phyloP scores from a whole-genome alignment of 2,888 invertebrate genomes.

The Mermis nigrescens region DNA sequence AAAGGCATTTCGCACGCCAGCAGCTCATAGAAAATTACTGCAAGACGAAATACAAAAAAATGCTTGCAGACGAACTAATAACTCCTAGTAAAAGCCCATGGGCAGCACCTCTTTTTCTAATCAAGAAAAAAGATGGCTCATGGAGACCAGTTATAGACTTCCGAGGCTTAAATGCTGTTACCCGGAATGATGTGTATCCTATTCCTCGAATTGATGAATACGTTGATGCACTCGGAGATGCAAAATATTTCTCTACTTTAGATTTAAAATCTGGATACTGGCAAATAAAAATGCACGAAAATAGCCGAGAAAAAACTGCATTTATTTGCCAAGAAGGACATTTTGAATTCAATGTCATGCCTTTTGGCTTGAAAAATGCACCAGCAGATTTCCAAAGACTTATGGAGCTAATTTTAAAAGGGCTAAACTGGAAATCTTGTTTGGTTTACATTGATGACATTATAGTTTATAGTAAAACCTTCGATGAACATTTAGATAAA shows the following conservation, averaged over 20 bases:
- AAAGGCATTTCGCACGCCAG: too few relatives aligned
- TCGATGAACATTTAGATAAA: not conserved
- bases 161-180: too few relatives aligned
- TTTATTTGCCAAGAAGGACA: not conserved
- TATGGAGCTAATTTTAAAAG: not conserved
- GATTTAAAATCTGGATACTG: not conserved
- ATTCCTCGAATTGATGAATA: not conserved
- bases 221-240: not conserved
- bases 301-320: not conserved
- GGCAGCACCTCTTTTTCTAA: too few relatives aligned
- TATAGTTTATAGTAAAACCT: not conserved
- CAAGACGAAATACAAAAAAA: too few relatives aligned
- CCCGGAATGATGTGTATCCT: too few relatives aligned
- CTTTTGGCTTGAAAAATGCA: not conserved
- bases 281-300: not conserved
- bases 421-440: not conserved
- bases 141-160: too few relatives aligned
- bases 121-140: too few relatives aligned
- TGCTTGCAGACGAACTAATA: too few relatives aligned
- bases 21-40: too few relatives aligned
- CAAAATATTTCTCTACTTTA: not conserved
- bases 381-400: not conserved
- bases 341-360: not conserved
- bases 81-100: too few relatives aligned
- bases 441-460: not conserved